Evolutionary conservation across 2,888 invertebrate species (phyloP).

Genomic region (Rhagium mordax): DNA sequence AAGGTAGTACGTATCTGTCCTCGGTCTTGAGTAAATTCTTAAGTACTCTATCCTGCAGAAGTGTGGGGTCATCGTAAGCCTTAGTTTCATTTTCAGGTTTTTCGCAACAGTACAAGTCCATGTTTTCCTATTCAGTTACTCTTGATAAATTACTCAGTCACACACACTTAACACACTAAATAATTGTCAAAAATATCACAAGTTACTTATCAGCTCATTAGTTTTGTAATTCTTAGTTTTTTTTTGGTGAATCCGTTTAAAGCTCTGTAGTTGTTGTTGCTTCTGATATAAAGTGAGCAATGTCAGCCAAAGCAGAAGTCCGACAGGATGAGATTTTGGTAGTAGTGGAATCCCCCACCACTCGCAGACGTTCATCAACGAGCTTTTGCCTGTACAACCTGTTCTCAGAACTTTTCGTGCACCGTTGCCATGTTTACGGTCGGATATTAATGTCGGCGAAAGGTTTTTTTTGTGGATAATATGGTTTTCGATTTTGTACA

Average conservation of each 20-base stretch:
- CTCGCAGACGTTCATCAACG: constrained; percentile 37
- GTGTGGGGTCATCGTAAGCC: constrained; percentile 78
- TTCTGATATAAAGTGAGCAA: constrained; percentile 39
- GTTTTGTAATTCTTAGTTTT: constrained; percentile 29
- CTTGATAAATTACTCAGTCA: constrained; percentile 33
- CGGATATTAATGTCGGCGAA: constrained; percentile 17
- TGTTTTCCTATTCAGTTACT: constrained; percentile 46
- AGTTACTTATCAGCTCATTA: constrained; percentile 43
- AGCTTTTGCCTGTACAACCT: constrained; percentile 48
- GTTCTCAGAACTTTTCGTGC: constrained; percentile 40
- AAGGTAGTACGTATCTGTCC: constrained; percentile 84
- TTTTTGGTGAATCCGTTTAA: constrained; percentile 34
- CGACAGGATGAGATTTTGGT: constrained; percentile 42
- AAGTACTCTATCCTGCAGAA: constrained; percentile 83
- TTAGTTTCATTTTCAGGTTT: constrained; percentile 62
- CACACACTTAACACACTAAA: constrained; percentile 48
- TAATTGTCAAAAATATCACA: constrained; percentile 44
- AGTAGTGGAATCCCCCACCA: constrained; percentile 41
- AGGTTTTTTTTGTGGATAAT: constrained; percentile 1
- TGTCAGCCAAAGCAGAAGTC: constrained; percentile 30
- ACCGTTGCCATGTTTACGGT: constrained; percentile 32
- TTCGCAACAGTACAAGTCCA: constrained; percentile 69
- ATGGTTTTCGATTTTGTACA: neutral
- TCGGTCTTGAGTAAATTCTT: constrained; percentile 88
- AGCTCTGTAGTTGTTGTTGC: constrained; percentile 37